A percentile compares a stretch with the other conserved stretches of the same genome.
phyloP scores from a whole-genome alignment of 1,140 invertebrate species.

The Platyscapa corneri region DNA sequence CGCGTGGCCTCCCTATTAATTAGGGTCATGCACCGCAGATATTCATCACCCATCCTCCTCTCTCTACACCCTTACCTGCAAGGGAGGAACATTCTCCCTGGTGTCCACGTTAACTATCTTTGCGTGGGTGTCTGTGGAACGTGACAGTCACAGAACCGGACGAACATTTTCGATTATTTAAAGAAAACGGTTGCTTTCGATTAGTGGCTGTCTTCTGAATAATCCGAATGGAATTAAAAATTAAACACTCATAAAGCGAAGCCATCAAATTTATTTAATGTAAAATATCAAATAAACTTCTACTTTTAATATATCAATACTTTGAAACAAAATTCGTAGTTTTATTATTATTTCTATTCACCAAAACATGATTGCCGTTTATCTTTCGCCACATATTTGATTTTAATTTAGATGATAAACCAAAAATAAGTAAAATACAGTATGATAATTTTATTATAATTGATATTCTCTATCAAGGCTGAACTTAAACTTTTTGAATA shows the following conservation, averaged over 20 bases:
- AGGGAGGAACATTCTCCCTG: background rate
- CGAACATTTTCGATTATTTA: background rate
- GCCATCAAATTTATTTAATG: too few relatives aligned
- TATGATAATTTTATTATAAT: too few relatives aligned
- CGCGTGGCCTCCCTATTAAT: slow-evolving; percentile 71
- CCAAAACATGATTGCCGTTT: too few relatives aligned
- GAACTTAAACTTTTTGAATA: too few relatives aligned
- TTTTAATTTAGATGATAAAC: too few relatives aligned
- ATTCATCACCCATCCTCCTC: slow-evolving; percentile 63
- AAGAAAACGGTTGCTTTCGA: background rate
- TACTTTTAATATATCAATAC: too few relatives aligned
- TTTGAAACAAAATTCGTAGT: too few relatives aligned
- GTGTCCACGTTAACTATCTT: background rate
- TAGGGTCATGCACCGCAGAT: slow-evolving; percentile 71
- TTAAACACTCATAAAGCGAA: background rate
- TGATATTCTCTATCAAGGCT: too few relatives aligned
- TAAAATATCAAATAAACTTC: too few relatives aligned
- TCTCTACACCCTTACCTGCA: background rate
- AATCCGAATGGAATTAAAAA: background rate
- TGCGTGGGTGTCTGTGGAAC: background rate
- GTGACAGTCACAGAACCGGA: background rate
- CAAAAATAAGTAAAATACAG: too few relatives aligned
- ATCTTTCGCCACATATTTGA: too few relatives aligned
- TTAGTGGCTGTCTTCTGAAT: background rate
- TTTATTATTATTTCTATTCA: too few relatives aligned